Percentiles rank a stretch among this genome's conserved stretches.
Evolutionary conservation across 2,113 vertebrate species (phyloP).

Genomic region (Urocynchramus pylzowi): DNA sequence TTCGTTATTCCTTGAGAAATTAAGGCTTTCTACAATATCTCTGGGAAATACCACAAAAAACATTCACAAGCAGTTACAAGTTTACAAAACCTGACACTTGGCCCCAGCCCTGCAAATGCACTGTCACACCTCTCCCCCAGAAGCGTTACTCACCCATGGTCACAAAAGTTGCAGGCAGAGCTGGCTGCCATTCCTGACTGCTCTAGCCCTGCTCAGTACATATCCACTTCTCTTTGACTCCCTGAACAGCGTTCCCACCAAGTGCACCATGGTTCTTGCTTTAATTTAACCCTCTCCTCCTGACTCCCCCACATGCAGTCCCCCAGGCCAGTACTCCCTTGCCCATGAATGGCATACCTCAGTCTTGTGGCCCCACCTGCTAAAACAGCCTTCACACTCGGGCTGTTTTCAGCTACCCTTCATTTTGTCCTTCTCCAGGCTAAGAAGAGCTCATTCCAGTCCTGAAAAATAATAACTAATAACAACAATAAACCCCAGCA

Average conservation of each 20-base stretch:
- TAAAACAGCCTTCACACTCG: neutral
- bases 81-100: neutral
- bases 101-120: fast-evolving
- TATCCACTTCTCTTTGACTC: neutral
- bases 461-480: neutral
- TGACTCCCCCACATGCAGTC: fast-evolving
- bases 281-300: neutral
- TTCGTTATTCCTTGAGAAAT: neutral
- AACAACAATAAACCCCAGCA: neutral
- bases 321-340: too few relatives aligned
- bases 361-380: fast-evolving
- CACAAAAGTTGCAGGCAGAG: neutral
- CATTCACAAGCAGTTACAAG: neutral
- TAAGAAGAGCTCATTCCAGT: neutral
- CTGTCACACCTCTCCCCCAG: fast-evolving
- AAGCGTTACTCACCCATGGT: fast-evolving
- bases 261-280: neutral
- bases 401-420: neutral
- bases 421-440: neutral
- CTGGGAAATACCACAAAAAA: neutral
- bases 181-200: neutral
- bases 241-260: neutral
- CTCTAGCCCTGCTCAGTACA: neutral
- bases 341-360: fast-evolving
- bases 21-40: neutral